A percentile compares a stretch with the other conserved stretches of the same genome.
phyloP scores from a whole-genome alignment of 2,888 invertebrate genomes.

The Aspidapion aeneum region DNA sequence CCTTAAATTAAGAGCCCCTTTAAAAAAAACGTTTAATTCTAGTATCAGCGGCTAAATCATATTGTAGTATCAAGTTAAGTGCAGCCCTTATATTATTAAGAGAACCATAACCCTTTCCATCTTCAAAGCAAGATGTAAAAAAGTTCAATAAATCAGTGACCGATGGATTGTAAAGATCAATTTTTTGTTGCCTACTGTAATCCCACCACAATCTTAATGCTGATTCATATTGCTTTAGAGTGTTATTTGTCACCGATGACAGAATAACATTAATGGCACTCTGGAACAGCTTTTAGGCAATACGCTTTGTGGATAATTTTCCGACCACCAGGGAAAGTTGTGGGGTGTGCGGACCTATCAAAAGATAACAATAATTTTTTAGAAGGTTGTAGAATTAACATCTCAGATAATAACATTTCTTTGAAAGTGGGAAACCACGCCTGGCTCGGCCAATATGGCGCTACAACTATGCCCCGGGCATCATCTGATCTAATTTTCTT shows the following conservation, averaged over 20 bases:
- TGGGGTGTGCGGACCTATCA: slow-evolving; percentile 28
- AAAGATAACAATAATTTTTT: slow-evolving; percentile 24
- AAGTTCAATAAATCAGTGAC: slow-evolving; percentile 1
- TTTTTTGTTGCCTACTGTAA: slow-evolving; percentile 19
- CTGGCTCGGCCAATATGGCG: slow-evolving; percentile 32
- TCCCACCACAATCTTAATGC: slow-evolving; percentile 27
- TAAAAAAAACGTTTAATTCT: slow-evolving; percentile 13
- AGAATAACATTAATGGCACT: slow-evolving; percentile 22
- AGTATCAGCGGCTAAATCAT: neutral
- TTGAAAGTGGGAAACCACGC: slow-evolving; percentile 34
- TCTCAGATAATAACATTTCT: slow-evolving; percentile 13
- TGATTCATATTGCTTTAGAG: slow-evolving; percentile 28
- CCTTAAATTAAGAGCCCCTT: slow-evolving; percentile 13
- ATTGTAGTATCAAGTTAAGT: neutral
- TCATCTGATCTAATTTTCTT: slow-evolving; percentile 32
- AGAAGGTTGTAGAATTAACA: slow-evolving; percentile 25
- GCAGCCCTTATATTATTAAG: slow-evolving; percentile 9
- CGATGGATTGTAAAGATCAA: slow-evolving; percentile 1
- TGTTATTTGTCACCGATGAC: slow-evolving; percentile 26
- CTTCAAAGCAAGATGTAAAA: neutral
- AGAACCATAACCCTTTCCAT: slow-evolving; percentile 2
- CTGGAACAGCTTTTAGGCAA: slow-evolving; percentile 17
- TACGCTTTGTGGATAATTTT: slow-evolving; percentile 29
- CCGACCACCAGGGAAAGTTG: slow-evolving; percentile 33
- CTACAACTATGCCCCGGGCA: slow-evolving; percentile 32